Base-by-base conservation (phyloP, 2,888 invertebrate genomes). In the Ceramica pisi region DNA sequence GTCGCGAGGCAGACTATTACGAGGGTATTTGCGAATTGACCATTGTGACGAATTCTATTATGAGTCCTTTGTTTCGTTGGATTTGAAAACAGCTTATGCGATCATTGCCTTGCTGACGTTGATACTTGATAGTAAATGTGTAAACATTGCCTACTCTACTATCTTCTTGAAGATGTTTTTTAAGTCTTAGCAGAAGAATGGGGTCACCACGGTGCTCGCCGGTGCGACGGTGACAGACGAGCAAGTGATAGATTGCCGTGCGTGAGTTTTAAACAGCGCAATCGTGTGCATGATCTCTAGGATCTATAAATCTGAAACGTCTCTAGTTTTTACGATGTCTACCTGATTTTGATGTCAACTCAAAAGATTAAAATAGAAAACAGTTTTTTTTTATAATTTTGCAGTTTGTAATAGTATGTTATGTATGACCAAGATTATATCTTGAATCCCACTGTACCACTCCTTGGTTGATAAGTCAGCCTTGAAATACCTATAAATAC, bases 241-340 rank as follows among this genome's bases (percentile, higher is more conserved):
- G 55, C 80, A 72, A 70, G 65, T 84, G 83, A 85, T 78, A 85
- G 78, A 76, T 72, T 48, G 63, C 57, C 61, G 70, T 79, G 79
- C 71, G 68, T 72, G 72, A 64, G 57, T 46, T 61, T 57, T 44
- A 56, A 69, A 73, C 60, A 64, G 66, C 48, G 67, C 50, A 67
- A 69, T 78, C 77, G 64, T 69, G 71, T 48, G 56, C 71, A 67
- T 59, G 65, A 67, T 80, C 62, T 64, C 53, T 73, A n/a, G n/a
- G n/a, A 61, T 60, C 60, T 69, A 69, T 84, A 67, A 83, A 80
- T 77, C 75, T 84, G 26, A 31, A 44, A 75, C 23, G 65, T 69
- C 69, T 51, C 31, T 16, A 38, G 48, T 53, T 70, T 80, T 76
- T 46, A 63, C 53, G 68, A 55, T 12, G 59, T 80, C 53, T 67